Evolutionary conservation across 2,113 vertebrate genomes (phyloP).

Genomic region (Microtus oregoni): DNA sequence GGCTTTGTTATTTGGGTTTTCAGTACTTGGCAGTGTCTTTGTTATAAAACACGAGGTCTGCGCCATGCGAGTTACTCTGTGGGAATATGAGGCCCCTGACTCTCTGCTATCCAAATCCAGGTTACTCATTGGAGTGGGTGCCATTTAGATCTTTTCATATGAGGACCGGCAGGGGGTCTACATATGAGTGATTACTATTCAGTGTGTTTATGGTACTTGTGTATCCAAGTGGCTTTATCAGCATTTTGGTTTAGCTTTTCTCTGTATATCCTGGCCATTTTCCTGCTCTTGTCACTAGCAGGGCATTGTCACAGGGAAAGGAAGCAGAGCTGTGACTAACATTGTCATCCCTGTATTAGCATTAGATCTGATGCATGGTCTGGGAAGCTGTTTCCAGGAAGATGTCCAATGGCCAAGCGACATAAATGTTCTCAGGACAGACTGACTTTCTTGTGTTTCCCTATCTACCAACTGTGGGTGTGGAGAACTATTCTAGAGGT

Average conservation of each 20-base stretch:
- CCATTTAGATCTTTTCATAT: neutral
- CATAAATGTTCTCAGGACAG: neutral
- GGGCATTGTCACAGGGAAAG: neutral
- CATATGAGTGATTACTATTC: conserved; percentile 70
- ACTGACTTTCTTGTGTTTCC: neutral
- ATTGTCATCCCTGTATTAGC: neutral
- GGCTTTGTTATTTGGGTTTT: conserved; percentile 76
- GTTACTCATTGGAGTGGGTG: conserved; percentile 45
- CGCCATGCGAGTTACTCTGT: conserved; percentile 44
- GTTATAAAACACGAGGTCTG: neutral
- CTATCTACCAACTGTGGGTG: neutral
- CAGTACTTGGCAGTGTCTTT: conserved; percentile 47
- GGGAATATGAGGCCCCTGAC: neutral
- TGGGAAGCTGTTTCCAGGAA: neutral
- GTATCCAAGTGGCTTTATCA: conserved; percentile 59
- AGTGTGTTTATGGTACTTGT: conserved; percentile 59
- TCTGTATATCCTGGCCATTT: conserved; percentile 45
- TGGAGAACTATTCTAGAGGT: neutral
- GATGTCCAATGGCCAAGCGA: neutral
- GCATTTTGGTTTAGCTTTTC: conserved; percentile 69
- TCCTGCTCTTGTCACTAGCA: conserved; percentile 61
- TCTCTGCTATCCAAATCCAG: conserved; percentile 47
- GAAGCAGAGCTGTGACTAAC: conserved; percentile 33
- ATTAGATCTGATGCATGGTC: neutral
- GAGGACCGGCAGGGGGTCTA: conserved; percentile 62